Percentiles rank a stretch among this genome's conserved stretches.
Evolutionary conservation across 2,113 vertebrate genomes (phyloP).

Genomic region (Carlito syrichta): DNA sequence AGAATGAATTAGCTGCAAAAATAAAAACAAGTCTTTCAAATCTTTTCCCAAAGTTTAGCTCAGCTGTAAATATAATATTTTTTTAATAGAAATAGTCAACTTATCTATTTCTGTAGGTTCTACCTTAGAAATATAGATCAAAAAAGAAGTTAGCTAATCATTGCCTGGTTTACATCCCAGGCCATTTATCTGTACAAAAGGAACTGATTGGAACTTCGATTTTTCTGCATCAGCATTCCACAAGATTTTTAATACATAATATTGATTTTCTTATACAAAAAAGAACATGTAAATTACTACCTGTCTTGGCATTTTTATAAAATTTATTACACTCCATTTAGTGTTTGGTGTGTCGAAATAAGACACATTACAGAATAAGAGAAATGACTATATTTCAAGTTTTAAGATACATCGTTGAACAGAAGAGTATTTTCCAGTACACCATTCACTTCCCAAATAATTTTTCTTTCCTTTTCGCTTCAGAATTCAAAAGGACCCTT

Average conservation of each 20-base stretch:
- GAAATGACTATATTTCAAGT: constrained; percentile 14
- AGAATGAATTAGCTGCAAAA: background rate
- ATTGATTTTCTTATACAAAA: constrained; percentile 56
- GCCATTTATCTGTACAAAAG: constrained; percentile 56
- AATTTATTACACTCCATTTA: constrained; percentile 45
- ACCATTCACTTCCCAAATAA: background rate
- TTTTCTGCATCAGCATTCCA: constrained; percentile 45
- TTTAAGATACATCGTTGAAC: constrained; percentile 10
- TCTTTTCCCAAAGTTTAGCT: constrained; percentile 26
- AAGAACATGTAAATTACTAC: constrained; percentile 48
- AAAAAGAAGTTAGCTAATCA: constrained; percentile 59
- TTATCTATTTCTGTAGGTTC: constrained; percentile 40
- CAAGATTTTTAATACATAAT: constrained; percentile 42
- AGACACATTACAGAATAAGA: background rate
- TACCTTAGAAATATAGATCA: constrained; percentile 64
- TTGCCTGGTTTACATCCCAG: constrained; percentile 52
- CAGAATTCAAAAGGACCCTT: background rate
- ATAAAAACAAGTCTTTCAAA: constrained; percentile 6
- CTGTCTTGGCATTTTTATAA: constrained; percentile 43
- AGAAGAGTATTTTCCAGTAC: background rate
- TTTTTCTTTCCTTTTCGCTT: background rate
- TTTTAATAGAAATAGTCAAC: constrained; percentile 5
- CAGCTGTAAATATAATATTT: constrained; percentile 9
- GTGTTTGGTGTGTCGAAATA: constrained; percentile 29
- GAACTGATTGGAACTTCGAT: background rate